phyloP scores from a whole-genome alignment of 2,888 invertebrate species.

The Pristionchus mayeri region DNA sequence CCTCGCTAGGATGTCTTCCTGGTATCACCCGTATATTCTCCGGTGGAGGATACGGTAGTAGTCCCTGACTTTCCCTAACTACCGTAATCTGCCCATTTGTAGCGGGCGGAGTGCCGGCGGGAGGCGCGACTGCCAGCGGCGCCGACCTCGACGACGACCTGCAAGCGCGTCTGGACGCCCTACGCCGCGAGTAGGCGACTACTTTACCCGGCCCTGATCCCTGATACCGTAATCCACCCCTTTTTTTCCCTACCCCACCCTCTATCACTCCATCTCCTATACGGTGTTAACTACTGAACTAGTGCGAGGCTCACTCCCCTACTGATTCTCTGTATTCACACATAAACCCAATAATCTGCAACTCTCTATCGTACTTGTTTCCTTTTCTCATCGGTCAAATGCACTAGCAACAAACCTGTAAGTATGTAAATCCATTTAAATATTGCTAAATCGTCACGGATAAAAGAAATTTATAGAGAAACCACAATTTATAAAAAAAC shows the following conservation, averaged over 20 bases:
- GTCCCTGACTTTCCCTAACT: neutral
- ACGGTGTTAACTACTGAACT: conserved; percentile 19
- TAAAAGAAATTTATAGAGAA: neutral
- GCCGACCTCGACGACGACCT: conserved; percentile 92
- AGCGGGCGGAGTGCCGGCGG: conserved; percentile 52
- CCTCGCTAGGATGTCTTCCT: too few relatives aligned
- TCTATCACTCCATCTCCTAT: neutral
- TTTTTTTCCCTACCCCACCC: neutral
- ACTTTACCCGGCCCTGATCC: neutral
- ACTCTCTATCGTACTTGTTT: neutral
- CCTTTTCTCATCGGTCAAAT: neutral
- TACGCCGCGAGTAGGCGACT: conserved; percentile 84
- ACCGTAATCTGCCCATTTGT: conserved; percentile 49
- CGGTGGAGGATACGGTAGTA: too few relatives aligned
- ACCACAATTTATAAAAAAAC: neutral
- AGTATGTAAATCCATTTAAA: conserved; percentile 22
- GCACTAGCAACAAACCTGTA: neutral
- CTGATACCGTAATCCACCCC: neutral
- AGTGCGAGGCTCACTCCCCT: neutral
- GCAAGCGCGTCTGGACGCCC: conserved; percentile 94
- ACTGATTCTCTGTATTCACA: conserved; percentile 3
- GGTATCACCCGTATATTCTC: too few relatives aligned
- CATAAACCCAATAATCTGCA: neutral
- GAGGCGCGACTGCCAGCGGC: conserved; percentile 51
- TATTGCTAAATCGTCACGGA: neutral